Base-by-base conservation (phyloP, 2,888 invertebrate species). In the Onchidella celtica region DNA sequence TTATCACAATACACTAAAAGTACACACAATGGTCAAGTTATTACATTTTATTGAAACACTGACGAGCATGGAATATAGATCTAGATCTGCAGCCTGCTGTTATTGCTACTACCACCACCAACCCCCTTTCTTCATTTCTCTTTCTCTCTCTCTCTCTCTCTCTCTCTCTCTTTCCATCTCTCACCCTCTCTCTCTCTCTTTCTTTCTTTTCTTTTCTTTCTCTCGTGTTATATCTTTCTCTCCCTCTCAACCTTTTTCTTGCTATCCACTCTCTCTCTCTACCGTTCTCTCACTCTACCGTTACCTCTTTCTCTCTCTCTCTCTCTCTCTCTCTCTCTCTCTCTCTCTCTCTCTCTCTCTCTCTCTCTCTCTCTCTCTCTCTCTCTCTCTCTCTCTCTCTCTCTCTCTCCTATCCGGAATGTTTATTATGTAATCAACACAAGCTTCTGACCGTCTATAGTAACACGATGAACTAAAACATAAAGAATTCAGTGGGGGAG, bases 281-380 rank as follows among this genome's bases (percentile, higher is more conserved):
- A 11, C 17, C 47, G 6, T 47, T 47, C 47, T 47, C 47, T 47
- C 47, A 11, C 47, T 47, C 47, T 47, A 6, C 17, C 47, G 6
- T 24, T 27, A 14, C n/a, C 34, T 66, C 34, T 34, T 36, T 34
- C 14, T 21, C 6, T 21, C 66, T 66, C 34, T 34, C n/a, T 66
- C 66, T 66, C 34, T 66, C 66, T 34, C 66, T n/a, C 66, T 66
- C 66, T 66, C 66, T 21, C 32, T 66, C 66, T 66, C 17, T 66
- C 66, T 66, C 34, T 34, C 34, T 66, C 66, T 34, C 66, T 34
- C 66, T 34, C 66, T 14, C 17, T 63, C 63, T 63, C 2, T 27
- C n/a, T 63, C 24, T 63, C n/a, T 63, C 4, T 27, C 63, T 63
- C 24, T 63, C 63, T 63, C 24, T 63, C 14, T 63, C n/a, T 27